Percentiles rank a stretch among this genome's conserved stretches.
phyloP scores from a whole-genome alignment of 92 coral and sea anemone species.

The Umimayanthus kanabou region DNA sequence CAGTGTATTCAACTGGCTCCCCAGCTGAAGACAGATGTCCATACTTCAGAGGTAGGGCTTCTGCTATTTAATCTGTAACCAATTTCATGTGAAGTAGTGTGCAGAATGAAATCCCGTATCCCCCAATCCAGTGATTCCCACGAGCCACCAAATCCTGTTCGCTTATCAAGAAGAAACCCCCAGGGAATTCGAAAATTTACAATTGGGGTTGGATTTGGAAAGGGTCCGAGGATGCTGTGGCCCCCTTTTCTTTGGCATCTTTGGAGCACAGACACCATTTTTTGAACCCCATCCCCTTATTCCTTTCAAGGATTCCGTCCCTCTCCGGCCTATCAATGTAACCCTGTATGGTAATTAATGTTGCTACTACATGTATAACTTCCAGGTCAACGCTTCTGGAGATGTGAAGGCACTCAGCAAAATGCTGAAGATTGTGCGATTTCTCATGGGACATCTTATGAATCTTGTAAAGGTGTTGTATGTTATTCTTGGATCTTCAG shows the following conservation, averaged over 20 bases:
- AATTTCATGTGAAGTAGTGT: no score
- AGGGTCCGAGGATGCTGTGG: no score
- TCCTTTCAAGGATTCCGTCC: not conserved
- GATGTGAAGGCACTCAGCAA: slow-evolving; percentile 71
- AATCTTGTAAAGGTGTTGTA: slow-evolving; percentile 77
- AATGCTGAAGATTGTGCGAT: slow-evolving; percentile 79
- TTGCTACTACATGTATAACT: not conserved
- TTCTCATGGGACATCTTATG: slow-evolving; percentile 88
- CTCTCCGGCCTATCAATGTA: no score
- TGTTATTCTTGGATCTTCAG: not conserved
- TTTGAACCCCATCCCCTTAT: no score
- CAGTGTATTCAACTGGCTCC: slow-evolving; percentile 72
- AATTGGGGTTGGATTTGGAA: no score
- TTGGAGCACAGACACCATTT: not conserved
- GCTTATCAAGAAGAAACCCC: no score
- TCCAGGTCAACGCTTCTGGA: slow-evolving; percentile 29
- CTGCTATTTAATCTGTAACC: not conserved
- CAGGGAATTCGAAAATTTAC: no score
- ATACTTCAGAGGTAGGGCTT: not conserved
- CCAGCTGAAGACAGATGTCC: not conserved
- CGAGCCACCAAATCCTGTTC: not conserved
- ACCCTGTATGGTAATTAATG: not conserved
- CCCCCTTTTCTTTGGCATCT: no score
- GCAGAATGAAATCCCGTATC: no score
- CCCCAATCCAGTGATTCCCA: not conserved